phyloP scores from a whole-genome alignment of 35 echinoderm and acorn worm species.

The Strongylocentrotus purpuratus region DNA sequence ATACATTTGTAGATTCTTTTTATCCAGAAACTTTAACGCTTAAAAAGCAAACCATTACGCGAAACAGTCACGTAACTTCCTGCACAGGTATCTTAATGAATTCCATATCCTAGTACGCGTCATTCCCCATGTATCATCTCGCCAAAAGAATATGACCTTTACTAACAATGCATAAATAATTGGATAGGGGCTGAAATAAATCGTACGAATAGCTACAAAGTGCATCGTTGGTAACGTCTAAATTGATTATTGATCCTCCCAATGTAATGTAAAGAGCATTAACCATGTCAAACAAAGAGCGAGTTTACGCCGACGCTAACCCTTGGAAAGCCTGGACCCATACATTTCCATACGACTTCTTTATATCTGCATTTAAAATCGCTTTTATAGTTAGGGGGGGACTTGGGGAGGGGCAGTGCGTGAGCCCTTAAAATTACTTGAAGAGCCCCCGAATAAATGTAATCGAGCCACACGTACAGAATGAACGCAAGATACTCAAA shows the following conservation, averaged over 20 bases:
- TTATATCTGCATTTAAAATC: not conserved
- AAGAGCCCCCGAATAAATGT: no score
- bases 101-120: not conserved
- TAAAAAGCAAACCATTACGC: no score
- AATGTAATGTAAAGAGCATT: not conserved
- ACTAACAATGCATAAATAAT: slow-evolving; percentile 14
- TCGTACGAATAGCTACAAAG: not conserved
- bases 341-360: not conserved
- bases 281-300: not conserved
- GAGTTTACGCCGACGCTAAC: not conserved
- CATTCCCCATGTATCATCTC: not conserved
- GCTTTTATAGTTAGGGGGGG: no score
- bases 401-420: no score
- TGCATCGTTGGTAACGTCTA: not conserved
- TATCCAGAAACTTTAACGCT: no score
- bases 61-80: no score
- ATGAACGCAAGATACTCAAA: no score
- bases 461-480: no score
- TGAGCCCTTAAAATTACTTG: no score
- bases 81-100: no score
- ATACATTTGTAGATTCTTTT: no score
- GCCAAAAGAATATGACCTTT: not conserved
- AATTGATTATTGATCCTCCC: slow-evolving; percentile 3
- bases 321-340: not conserved
- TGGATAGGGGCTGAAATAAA: not conserved